Base-by-base conservation (phyloP, 2,797 vertebrate species). In the Cephalopachus bancanus region DNA sequence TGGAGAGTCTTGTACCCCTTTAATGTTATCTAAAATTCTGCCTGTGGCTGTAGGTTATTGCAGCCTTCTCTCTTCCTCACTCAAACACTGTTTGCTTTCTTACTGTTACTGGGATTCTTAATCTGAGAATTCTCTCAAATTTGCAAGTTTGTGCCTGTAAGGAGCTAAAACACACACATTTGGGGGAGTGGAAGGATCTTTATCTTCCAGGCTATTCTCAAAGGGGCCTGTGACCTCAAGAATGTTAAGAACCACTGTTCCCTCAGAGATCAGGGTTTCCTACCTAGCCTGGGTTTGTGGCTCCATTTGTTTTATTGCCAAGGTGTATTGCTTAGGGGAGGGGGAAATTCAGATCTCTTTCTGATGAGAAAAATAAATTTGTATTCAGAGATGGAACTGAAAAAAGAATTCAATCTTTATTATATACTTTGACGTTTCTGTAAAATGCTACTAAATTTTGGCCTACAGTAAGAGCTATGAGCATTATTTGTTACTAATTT, bases 391-490 rank as follows among this genome's bases (percentile, higher is more conserved):
- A 60, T 26, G 1, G 19, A 94, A 4, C 53, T 79, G 59, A 80
- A 87, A 93, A 44, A 93, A 94, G 60, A 94, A 83, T 89, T 96
- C 59, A 51, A 10, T 26, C 26, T 94, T 80, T 69, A 30, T 83
- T 91, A 71, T 94, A 64, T 78, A 44, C 30, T 20, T 4, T 76
- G 19, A 33, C 5, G 16, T 91, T 91, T 62, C 53, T 49, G 33
- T 72, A 78, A 76, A 85, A 62, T 89, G 83, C 53, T 71, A 28
- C 65, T 96, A 26, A 84, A 78, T 33, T 57, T 65, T 89, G 33
- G 60, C n/a, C 30, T 20, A 4, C 22, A n/a, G 0, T 76, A 53
- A 90, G 62, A 90, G 1, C 81, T 72, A 17, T 67, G 51, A 67
- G 26, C 7, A 24, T 83, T 83, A 89, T 15, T 81, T 84, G 28